Evolutionary conservation across 2,888 invertebrate genomes (phyloP), one percentile per base, ranked within the genome.

Genomic region (Leptopilina syphax): DNA sequence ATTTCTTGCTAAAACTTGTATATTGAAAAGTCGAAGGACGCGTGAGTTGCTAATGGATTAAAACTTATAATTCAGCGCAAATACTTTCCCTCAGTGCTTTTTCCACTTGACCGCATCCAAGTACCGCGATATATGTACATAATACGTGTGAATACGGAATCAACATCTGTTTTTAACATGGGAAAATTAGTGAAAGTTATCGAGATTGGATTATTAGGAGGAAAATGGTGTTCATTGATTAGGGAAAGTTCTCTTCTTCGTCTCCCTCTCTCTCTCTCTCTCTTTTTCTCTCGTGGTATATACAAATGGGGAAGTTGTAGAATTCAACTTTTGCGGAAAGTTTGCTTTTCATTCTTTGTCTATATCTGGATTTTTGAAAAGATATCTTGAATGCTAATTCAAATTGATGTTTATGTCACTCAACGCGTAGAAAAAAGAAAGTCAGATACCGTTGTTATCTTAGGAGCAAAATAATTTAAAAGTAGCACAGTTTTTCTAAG

Each of bases 111-210:
- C 27, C 70, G 50, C 70, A 54, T 70, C 27, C 54, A 54, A 70
- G 54, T 24, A 10, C 70, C 54, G 50, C 50, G 27, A 54, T 12
- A 70, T 70, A 63, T 63, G 63, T 18, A 12, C n/a, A 60, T 63
- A 50, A 50, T 50, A 63, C 63, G 63, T 63, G 13, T 70, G 70
- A 54, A 70, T 70, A 57, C 27, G 54, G 27, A 27, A 70, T 70
- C 70, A 57, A 70, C 54, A 54, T 70, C 54, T 54, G 13, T 70
- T 54, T 70, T 70, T 70, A 57, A 57, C 54, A 57, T 70, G 70
- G 54, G 70, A 70, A 70, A 70, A 70, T 70, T 70, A 57, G 70
- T 70, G 70, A 70, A 70, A 57, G 54, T 70, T 54, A 70, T 70
- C 27, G 54, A 70, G 44, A 44, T 44, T 18, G 67, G 67, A 67